Evolutionary conservation across 1,140 invertebrate genomes (phyloP), one percentile per base, ranked within the genome.

Genomic region (Vollenhovia emeryi): DNA sequence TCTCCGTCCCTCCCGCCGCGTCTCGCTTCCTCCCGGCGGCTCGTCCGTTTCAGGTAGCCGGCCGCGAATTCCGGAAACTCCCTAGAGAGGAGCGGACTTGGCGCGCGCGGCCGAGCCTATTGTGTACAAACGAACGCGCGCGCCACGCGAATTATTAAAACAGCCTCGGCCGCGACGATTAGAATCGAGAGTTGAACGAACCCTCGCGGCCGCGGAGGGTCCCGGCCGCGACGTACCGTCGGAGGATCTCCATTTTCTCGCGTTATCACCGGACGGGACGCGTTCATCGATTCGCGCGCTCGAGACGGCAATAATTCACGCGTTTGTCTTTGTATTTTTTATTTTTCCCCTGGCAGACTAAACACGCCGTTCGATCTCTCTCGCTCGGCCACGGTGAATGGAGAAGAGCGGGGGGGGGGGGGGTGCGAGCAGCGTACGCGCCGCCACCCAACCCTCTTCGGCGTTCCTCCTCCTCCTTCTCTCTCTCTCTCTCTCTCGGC

Each of bases 11-110:
- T 84, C 74, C 57, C 68, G 24, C 52, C 43, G 48, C n/a, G 24
- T 83, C 52, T 80, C 57, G 73, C 33, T 71, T 45, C 86, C 48
- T 80, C 45, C 21, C 36, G 40, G 43, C 55, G 43, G 43, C 52
- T 69, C 30, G 66, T 80, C 33, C 64, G 33, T 75, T 74, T 87
- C 82, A 87, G 82, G 74, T 85, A 85, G 68, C 43, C 43, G 30
- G 45, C 13, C 27, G 30, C 43, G 30, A 60, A 66, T 40, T 55
- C 76, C 45, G 62, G 76, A 79, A 50, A 66, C n/a, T 36, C 27
- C 13, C 24, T 79, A 9, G 8, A 48, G 30, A 40, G n/a, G n/a
- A 36, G 4, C 9, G 3, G n/a, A 75, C 52, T 66, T 36, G 9
- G n/a, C 33, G 4, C 6, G 21, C 27, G 27, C 9, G 57, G 7